Percentiles rank a stretch among this genome's conserved stretches.
Conservation (phyloP, 2,888 invertebrate species). For the Tyria jacobaeae region DNA sequence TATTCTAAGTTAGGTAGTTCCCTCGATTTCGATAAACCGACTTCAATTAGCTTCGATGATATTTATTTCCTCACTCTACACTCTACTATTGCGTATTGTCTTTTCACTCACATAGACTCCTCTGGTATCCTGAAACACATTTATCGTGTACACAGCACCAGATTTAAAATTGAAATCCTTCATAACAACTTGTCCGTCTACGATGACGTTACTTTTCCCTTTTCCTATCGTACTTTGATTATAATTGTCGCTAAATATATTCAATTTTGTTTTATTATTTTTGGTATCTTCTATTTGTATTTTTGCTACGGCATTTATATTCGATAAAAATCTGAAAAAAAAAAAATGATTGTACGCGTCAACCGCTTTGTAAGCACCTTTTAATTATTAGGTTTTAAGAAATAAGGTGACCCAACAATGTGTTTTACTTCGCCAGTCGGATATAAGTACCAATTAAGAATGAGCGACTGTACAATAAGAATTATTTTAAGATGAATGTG, state of each 20-base stretch:
- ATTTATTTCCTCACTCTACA: background rate
- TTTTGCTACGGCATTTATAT: slow-evolving; percentile 53
- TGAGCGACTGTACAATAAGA: too few relatives aligned
- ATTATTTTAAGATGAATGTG: too few relatives aligned
- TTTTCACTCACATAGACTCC: slow-evolving; percentile 67
- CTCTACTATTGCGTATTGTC: background rate
- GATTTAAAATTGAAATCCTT: slow-evolving; percentile 73
- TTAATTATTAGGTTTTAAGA: background rate
- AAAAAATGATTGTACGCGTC: too few relatives aligned
- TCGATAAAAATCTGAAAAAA: slow-evolving; percentile 75
- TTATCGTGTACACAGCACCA: slow-evolving; percentile 89
- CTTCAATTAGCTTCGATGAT: too few relatives aligned
- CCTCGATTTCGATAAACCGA: too few relatives aligned
- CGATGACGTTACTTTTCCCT: slow-evolving; percentile 69
- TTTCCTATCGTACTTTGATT: slow-evolving; percentile 62
- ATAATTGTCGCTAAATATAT: slow-evolving; percentile 56
- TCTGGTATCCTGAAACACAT: slow-evolving; percentile 71
- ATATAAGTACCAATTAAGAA: too few relatives aligned
- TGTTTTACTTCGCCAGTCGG: too few relatives aligned
- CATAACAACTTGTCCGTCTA: slow-evolving; percentile 65
- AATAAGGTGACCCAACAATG: too few relatives aligned
- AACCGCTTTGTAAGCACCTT: too few relatives aligned
- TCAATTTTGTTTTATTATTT: slow-evolving; percentile 62
- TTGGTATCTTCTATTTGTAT: slow-evolving; percentile 61
- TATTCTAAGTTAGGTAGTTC: too few relatives aligned